Base-by-base conservation (phyloP, 2,797 vertebrate genomes). In the Ctenopoma kingsleyae region DNA sequence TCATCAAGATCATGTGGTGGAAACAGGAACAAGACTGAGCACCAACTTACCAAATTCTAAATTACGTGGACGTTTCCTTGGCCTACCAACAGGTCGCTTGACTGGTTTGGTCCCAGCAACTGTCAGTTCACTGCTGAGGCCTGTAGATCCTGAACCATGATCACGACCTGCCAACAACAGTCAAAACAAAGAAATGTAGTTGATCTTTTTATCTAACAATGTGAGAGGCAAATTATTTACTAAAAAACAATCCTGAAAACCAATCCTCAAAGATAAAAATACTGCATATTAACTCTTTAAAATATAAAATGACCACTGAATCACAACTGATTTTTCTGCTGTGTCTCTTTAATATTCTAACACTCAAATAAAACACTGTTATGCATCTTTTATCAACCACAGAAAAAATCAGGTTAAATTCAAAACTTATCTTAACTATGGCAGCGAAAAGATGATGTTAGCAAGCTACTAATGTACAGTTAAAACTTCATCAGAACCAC, bases 61-160 rank as follows among this genome's bases (percentile, higher is more conserved):
- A 58, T 67, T 67, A 60, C 22, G 22, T 20, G 90, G 94, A 91
- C 81, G 94, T 95, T 67, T 97, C 95, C 84, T 96, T 90, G 85
- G 95, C 93, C 69, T 93, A 86, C 78, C 81, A 53, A 87, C 76
- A 17, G 86, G 63, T 48, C 47, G 76, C 54, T 87, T 92, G 9
- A 43, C 80, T 74, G 58, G 67, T 63, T 92, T 87, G 80, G 87
- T 92, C 63, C 91, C 94, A 80, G 93, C 85, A 78, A 89, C 89
- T 78, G 90, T 91, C 85, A 95, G 63, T 66, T 96, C 95, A 83
- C 92, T 93, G 75, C 92, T 90, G 53, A 93, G 91, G 73, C 86
- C 92, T 86, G 93, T 86, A 84, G 95, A 92, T 89, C 92, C 88
- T 84, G 96, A 92, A 85, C 93, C 94, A 86, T 94, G 95, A 82